Base-by-base conservation (phyloP, 2,113 vertebrate genomes). In the Rattus rattus region DNA sequence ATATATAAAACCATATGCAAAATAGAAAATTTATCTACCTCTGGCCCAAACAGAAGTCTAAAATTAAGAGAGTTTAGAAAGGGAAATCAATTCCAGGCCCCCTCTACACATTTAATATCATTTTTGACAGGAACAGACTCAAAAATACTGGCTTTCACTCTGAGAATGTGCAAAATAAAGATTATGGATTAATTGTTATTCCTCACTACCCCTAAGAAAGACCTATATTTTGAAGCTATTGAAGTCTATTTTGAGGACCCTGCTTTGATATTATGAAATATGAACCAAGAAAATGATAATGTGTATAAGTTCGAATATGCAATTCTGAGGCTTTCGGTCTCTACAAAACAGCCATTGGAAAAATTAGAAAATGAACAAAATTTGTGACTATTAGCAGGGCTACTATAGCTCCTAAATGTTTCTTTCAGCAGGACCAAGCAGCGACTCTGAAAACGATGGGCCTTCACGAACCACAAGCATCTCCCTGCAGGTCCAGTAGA, bases 41-140 rank as follows among this genome's bases (percentile, higher is more conserved):
- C 73, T 86, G 30, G 8, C 47, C 39, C 13, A n/a, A 49, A 56
- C 2, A 86, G 28, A 94, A 12, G 75, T 59, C 7, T 56, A 14
- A 65, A 93, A 85, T 90, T 77, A 90, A 90, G 47, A 79, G 14
- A 52, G 24, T 59, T 88, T 86, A 83, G 77, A 91, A 96, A 59
- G 39, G 17, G 30, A 12, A 65, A 94, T 47, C 3, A 77, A 90
- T 83, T 96, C 2, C 54, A 88, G 92, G 83, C 16, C 9, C 5
- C 7, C 43, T 88, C 85, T 43, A 84, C 56, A 76, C 0, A 86
- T 79, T 92, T 70, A 89, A 67, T 73, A 59, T 72, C 22, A n/a
- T 19, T 84, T 88, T 86, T 91, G 36, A 88, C 0, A 80, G 36
- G 7, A 91, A 67, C 39, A 86, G 13, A 11, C 26, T 65, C 91